phyloP scores from a whole-genome alignment of 2,888 invertebrate genomes.

The Gisinianus flammeolus region DNA sequence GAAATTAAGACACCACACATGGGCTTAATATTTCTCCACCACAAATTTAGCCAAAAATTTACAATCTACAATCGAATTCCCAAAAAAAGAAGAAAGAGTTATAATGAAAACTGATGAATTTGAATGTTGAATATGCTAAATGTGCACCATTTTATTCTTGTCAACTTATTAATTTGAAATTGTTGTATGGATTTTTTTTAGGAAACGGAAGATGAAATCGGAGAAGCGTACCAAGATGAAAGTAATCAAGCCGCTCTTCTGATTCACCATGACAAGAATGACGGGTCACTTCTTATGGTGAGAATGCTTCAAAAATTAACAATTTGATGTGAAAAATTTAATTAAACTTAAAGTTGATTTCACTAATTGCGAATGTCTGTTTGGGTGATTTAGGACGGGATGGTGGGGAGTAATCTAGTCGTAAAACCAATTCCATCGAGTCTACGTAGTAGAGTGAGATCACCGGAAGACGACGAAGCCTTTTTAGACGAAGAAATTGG shows the following conservation, averaged over 20 bases:
- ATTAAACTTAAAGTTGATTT: background rate
- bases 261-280: conserved; percentile 77
- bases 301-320: background rate
- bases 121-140: too few relatives aligned
- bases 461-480: conserved; percentile 70
- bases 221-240: conserved; percentile 87
- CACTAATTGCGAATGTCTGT: conserved; percentile 3
- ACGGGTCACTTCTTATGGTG: conserved; percentile 85
- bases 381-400: conserved; percentile 74
- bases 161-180: too few relatives aligned
- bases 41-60: too few relatives aligned
- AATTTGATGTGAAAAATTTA: background rate
- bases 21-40: too few relatives aligned
- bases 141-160: too few relatives aligned
- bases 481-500: conserved; percentile 69
- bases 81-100: too few relatives aligned
- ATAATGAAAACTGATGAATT: too few relatives aligned
- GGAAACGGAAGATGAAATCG: conserved; percentile 74
- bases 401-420: conserved; percentile 86
- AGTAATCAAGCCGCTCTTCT: conserved; percentile 85
- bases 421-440: conserved; percentile 83
- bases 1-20: too few relatives aligned
- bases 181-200: conserved; percentile 65
- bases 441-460: conserved; percentile 62
- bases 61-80: too few relatives aligned